These are phyloP conservation scores for Cephalopachus bancanus DNA, from an alignment of 2,797 vertebrate genomes.

Conservation along the genomic window DNA sequence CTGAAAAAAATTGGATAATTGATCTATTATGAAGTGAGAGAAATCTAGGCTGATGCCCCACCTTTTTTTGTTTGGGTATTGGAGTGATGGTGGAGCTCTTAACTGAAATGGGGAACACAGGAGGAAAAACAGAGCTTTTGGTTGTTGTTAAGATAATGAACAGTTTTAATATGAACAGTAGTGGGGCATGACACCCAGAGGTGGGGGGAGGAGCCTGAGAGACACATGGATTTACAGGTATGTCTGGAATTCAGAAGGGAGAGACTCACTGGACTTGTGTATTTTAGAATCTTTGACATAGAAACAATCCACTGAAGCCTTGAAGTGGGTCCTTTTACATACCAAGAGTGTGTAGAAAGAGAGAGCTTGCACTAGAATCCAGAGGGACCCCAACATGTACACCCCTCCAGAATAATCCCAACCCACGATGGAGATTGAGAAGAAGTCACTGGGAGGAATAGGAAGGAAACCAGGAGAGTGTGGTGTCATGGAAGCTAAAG, in stretches of 20 bases:
- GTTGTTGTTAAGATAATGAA: background rate
- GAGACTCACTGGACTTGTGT: background rate
- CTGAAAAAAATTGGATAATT: background rate
- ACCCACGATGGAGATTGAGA: accelerated
- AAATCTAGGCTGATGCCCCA: background rate
- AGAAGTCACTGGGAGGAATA: background rate
- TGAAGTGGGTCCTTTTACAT: background rate
- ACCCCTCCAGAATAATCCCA: background rate
- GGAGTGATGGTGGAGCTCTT: background rate
- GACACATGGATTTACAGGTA: background rate
- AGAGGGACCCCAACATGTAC: background rate
- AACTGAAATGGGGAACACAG: background rate
- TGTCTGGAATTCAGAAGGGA: background rate
- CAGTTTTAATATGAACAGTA: background rate
- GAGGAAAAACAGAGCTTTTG: background rate
- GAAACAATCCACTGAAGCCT: background rate
- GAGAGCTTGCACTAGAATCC: background rate
- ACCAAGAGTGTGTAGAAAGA: background rate
- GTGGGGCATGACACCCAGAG: background rate
- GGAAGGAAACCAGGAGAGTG: background rate
- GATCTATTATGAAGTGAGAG: background rate
- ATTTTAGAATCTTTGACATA: background rate
- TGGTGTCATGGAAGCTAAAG: background rate
- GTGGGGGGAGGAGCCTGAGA: background rate
- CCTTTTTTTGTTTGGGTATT: background rate